Evolutionary conservation across 2,113 vertebrate genomes (phyloP), one percentile per base, ranked within the genome.

Genomic region (Lynx canadensis): DNA sequence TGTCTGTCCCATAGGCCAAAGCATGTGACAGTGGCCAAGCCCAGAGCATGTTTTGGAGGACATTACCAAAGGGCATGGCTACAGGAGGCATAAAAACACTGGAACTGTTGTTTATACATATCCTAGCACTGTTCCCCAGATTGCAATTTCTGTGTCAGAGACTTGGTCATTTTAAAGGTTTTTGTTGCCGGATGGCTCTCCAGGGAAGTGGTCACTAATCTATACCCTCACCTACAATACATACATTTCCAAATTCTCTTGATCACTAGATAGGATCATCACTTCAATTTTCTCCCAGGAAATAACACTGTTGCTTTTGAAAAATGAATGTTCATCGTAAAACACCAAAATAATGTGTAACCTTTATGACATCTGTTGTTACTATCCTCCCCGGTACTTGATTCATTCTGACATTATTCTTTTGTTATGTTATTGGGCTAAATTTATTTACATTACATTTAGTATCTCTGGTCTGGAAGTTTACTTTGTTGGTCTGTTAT

Each of bases 371-470:
- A 38, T 74, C 73, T 41, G 10, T 93, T n/a, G 10, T 52, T 57
- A 23, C 36, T 68, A 1, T 82, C 21, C 36, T 84, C 10, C 21
- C 55, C 12, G 41, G 7, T 66, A 25, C 19, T 93, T 41, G 7
- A 76, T 86, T 93, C 66, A 66, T 86, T 91, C 52, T 92, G 74
- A 9, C 18, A 41, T 84, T 69, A 36, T 71, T 73, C 7, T 63
- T 79, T 48, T 50, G 21, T 14, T 69, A 1, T 50, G 6, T 85
- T 95, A 41, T 23, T 85, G 76, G n/a, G 36, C 90, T 90, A 92
- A 23, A 33, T 95, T 83, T 97, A 91, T 83, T 89, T 82, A 27
- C 63, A 31, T 78, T 83, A 13, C 41, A 60, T 86, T 74, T 82
- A 74, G 38, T 21, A 55, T 63, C 78, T 74, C 85, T 36, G 86